Evolutionary conservation across 1,140 invertebrate genomes (phyloP).

Genomic region (Lethrus apterus): DNA sequence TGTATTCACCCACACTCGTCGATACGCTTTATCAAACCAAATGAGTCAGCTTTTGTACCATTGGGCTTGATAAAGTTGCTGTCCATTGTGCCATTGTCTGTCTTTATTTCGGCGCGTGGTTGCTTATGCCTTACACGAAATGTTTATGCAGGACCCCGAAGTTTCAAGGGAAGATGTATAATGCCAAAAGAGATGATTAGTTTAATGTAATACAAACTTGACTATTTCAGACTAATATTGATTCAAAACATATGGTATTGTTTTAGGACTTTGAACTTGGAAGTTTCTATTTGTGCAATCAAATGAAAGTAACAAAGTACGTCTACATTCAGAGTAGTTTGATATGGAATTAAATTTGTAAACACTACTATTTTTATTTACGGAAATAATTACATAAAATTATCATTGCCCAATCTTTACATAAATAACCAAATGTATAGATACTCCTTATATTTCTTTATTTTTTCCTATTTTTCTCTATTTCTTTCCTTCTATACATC

Average conservation of each 20-base stretch:
- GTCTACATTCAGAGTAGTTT: too few relatives aligned
- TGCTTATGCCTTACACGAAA: slow-evolving; percentile 22
- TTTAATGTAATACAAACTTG: slow-evolving; percentile 27
- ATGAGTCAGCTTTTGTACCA: slow-evolving; percentile 18
- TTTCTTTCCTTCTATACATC: too few relatives aligned
- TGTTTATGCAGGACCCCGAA: slow-evolving; percentile 24
- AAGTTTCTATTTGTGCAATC: slow-evolving; percentile 10
- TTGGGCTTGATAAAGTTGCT: slow-evolving; percentile 26
- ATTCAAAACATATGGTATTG: slow-evolving; percentile 31
- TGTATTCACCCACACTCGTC: neutral
- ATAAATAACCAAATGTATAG: too few relatives aligned
- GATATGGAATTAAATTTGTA: too few relatives aligned
- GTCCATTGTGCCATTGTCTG: slow-evolving; percentile 25
- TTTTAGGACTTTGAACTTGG: slow-evolving; percentile 23
- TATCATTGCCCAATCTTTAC: too few relatives aligned
- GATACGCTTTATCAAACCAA: neutral
- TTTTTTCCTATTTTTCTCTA: too few relatives aligned
- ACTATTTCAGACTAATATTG: slow-evolving; percentile 29
- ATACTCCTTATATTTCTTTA: too few relatives aligned
- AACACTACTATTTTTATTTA: too few relatives aligned
- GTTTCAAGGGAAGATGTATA: slow-evolving; percentile 25
- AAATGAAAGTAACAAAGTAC: too few relatives aligned
- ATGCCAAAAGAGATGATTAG: slow-evolving; percentile 31
- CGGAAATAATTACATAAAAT: too few relatives aligned
- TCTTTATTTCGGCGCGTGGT: slow-evolving; percentile 26